Percentiles rank a stretch among this genome's conserved stretches.
phyloP scores from a whole-genome alignment of 2,888 invertebrate species.

The Acrobasis repandana region DNA sequence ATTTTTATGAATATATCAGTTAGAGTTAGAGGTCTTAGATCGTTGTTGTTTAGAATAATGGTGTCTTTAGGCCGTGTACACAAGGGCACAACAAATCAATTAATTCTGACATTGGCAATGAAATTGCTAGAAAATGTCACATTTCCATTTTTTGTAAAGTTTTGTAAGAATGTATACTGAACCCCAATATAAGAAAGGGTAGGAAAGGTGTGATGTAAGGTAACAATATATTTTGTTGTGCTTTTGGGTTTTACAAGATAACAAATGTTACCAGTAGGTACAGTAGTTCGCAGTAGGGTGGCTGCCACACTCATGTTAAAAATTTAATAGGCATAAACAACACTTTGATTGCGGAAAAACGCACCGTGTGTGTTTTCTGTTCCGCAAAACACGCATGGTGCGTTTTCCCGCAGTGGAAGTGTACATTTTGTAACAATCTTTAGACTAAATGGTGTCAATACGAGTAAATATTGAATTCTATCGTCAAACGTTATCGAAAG shows the following conservation, averaged over 20 bases:
- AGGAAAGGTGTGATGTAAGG: not conserved
- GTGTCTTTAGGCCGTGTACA: constrained; percentile 3
- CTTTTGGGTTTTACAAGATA: not conserved
- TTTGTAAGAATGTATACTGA: constrained; percentile 1
- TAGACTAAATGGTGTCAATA: too few relatives aligned
- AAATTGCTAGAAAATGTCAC: not conserved
- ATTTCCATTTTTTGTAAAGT: constrained; percentile 6
- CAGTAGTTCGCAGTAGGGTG: not conserved
- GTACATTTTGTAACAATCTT: too few relatives aligned
- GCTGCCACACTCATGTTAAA: too few relatives aligned
- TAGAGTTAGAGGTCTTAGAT: constrained; percentile 28
- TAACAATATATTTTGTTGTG: constrained; percentile 4
- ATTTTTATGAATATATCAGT: too few relatives aligned
- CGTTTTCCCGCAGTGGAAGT: too few relatives aligned
- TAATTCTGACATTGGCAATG: not conserved
- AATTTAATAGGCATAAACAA: too few relatives aligned
- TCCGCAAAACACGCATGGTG: too few relatives aligned
- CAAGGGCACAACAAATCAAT: not conserved
- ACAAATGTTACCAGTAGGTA: constrained; percentile 7
- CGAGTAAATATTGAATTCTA: too few relatives aligned
- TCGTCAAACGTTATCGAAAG: too few relatives aligned
- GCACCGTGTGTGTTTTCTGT: too few relatives aligned
- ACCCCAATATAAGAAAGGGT: constrained; percentile 5
- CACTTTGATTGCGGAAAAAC: too few relatives aligned
- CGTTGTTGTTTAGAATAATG: constrained; percentile 24